Evolutionary conservation across 2,888 invertebrate species (phyloP).

Genomic region (Phasia obesa): DNA sequence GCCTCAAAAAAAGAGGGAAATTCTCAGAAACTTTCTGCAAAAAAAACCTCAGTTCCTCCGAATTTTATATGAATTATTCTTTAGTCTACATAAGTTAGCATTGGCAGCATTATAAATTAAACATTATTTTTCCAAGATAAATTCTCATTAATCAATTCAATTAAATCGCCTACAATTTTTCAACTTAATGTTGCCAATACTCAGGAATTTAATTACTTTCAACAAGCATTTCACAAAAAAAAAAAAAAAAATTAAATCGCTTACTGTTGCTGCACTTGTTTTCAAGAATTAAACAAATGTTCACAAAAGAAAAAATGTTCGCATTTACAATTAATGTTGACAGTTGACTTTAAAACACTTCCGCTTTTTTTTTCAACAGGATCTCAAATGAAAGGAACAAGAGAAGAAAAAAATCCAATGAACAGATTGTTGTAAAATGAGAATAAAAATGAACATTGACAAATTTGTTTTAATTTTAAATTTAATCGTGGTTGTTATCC

Average conservation of each 20-base stretch:
- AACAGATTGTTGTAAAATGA: slow-evolving; percentile 50
- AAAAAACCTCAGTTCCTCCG: too few relatives aligned
- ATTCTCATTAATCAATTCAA: slow-evolving; percentile 14
- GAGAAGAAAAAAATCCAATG: slow-evolving; percentile 4
- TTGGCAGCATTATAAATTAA: not conserved
- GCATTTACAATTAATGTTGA: slow-evolving; percentile 47
- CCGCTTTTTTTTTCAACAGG: not conserved
- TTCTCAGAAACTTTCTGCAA: too few relatives aligned
- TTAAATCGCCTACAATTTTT: slow-evolving; percentile 40
- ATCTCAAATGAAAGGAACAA: not conserved
- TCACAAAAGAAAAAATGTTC: not conserved
- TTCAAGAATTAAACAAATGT: slow-evolving; percentile 33
- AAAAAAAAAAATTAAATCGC: not conserved
- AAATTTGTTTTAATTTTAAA: slow-evolving; percentile 65
- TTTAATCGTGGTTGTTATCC: slow-evolving; percentile 50
- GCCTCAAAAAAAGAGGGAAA: too few relatives aligned
- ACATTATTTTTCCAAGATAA: slow-evolving; percentile 15
- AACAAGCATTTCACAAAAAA: not conserved
- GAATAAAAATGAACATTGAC: slow-evolving; percentile 53
- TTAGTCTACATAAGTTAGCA: not conserved
- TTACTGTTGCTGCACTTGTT: slow-evolving; percentile 36
- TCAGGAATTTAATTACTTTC: slow-evolving; percentile 52
- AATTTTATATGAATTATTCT: not conserved
- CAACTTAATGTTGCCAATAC: slow-evolving; percentile 48
- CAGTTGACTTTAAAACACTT: slow-evolving; percentile 53